Evolutionary conservation across 2,113 vertebrate species (phyloP).

Genomic region (Origma solitaria): DNA sequence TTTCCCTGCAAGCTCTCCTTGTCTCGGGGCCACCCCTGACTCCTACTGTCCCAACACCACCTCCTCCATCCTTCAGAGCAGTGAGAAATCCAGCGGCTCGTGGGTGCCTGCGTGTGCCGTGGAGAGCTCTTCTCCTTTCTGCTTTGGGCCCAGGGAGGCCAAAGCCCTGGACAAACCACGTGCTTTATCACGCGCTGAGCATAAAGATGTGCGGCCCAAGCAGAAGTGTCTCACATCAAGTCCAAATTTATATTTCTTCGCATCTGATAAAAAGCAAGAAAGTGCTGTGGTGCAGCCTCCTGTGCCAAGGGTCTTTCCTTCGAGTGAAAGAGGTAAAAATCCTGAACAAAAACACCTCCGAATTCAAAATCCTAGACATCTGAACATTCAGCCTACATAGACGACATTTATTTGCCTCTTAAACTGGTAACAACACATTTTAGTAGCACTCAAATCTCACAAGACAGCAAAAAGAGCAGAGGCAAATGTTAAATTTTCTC

Average conservation of each 20-base stretch:
- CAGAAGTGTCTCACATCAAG: background rate
- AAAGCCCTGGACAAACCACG: constrained; percentile 3
- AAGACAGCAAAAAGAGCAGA: background rate
- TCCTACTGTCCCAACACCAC: background rate
- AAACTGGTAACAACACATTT: background rate
- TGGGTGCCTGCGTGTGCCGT: background rate
- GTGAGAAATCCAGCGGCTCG: background rate
- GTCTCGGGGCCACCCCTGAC: background rate
- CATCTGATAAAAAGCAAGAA: constrained; percentile 26
- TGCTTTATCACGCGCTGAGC: background rate
- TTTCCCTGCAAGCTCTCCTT: background rate
- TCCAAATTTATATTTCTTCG: constrained; percentile 65
- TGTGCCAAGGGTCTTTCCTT: constrained; percentile 69
- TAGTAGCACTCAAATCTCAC: background rate
- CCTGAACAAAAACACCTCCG: fast-evolving
- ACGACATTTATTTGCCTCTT: background rate
- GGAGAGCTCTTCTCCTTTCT: constrained; percentile 50
- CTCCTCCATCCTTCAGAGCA: constrained; percentile 23
- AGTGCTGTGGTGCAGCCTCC: constrained; percentile 48
- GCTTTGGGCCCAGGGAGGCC: background rate
- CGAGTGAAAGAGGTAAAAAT: constrained; percentile 72
- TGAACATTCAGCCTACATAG: background rate
- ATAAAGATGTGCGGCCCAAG: background rate
- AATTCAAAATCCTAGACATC: background rate
- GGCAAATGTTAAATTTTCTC: background rate